Base-by-base conservation (phyloP, 2,797 vertebrate species). In the Philypnodon macrostomus region DNA sequence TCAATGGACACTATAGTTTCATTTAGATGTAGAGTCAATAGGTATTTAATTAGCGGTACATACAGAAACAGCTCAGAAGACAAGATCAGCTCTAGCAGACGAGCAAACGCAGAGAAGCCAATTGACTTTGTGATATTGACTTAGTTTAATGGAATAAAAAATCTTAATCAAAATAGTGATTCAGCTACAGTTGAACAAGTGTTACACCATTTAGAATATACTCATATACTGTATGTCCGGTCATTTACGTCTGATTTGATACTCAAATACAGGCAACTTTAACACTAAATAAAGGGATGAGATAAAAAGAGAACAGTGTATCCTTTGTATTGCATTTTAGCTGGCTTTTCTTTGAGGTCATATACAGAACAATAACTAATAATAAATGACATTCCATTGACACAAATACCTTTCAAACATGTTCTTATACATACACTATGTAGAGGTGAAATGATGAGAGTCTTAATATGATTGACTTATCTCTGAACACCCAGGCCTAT, bases 21-120 rank as follows among this genome's bases (percentile, higher is more conserved):
- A 32, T 55, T 62, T 53, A 61, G 70, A 73, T 48, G 46, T 13
- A 15, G 47, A 58, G 32, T 39, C 57, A 59, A 68, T 42, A 17
- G 33, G 29, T 35, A 45, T 67, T 68, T 18, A 60, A 58, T 67
- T 69, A 64, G 35, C 1, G 24, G 47, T 47, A 45, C n/a, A 9
- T 27, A 53, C n/a, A 56, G 55, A 8, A 8, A 16, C 12, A 1
- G 61, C 21, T 23, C 49, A 53, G 38, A 66, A 49, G 49, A 66
- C 42, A 34, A 37, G 30, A 65, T 65, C 37, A 54, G 38, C 23
- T 36, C 41, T 47, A 10, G 51, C 39, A 36, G 13, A 59, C 45
- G 41, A 12, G 42, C 1, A 29, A 42, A 42, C 6, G 40, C 23
- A 39, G n/a, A 14, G 15, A 33, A 33, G 32, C 13, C 13, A 15